These are phyloP conservation scores for Sycophila sp. DNA, from an alignment of 1,140 invertebrate species.

Conservation along the genomic window DNA sequence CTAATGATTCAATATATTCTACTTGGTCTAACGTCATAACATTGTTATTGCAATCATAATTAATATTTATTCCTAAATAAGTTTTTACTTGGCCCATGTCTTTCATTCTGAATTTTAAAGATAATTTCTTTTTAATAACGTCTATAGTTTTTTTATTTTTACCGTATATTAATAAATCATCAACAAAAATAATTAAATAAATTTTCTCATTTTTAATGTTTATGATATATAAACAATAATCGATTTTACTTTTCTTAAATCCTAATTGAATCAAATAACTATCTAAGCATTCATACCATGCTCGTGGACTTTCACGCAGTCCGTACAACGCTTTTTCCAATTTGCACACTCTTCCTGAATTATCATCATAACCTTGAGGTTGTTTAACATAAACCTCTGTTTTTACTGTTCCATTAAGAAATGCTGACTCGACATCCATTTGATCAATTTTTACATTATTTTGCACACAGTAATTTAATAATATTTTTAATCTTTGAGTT, in stretches of 20 bases:
- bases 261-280: conserved; percentile 37
- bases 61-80: conserved; percentile 41
- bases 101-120: conserved; percentile 42
- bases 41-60: conserved; percentile 6
- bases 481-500: conserved; percentile 28
- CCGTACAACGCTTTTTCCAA: conserved; percentile 45
- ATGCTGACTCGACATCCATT: not conserved
- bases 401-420: not conserved
- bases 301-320: conserved; percentile 45
- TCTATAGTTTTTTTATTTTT: conserved; percentile 42
- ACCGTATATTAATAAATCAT: conserved; percentile 48
- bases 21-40: conserved; percentile 28
- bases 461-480: not conserved
- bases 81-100: conserved; percentile 39
- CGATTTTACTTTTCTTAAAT: conserved; percentile 40
- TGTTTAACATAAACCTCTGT: not conserved
- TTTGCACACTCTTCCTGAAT: not conserved
- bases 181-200: conserved; percentile 49
- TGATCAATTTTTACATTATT: not conserved
- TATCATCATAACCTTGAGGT: no score
- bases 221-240: conserved; percentile 50
- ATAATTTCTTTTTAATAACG: conserved; percentile 35
- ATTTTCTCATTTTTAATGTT: conserved; percentile 32
- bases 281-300: conserved; percentile 46
- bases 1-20: conserved; percentile 11